Percentiles rank a stretch among this genome's conserved stretches.
Conservation (phyloP, 2,113 vertebrate genomes). For the Triplophysa rosa region DNA sequence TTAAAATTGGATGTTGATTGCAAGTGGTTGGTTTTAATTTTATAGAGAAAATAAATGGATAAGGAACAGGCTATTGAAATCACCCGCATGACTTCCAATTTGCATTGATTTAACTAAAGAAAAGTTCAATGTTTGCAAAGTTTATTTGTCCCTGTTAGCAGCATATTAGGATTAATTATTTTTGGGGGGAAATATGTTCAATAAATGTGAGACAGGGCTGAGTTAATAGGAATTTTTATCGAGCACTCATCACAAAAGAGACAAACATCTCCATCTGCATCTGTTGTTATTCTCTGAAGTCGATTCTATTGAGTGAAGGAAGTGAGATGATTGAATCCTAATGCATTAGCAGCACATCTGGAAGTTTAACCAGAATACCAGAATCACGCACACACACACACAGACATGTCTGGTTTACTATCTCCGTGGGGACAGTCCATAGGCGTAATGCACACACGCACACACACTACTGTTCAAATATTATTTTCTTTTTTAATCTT, state of each 20-base stretch:
- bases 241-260: constrained; percentile 7
- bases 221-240: constrained; percentile 8
- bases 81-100: too few species aligned
- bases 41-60: too few species aligned
- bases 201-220: not conserved
- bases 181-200: not conserved
- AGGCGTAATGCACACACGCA: not conserved
- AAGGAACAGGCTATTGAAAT: too few species aligned
- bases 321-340: not conserved
- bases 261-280: not conserved
- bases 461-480: not conserved
- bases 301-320: constrained; percentile 13
- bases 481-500: not conserved
- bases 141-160: not conserved
- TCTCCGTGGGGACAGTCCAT: too few species aligned
- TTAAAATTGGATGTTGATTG: too few species aligned
- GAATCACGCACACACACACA: not conserved
- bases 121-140: not conserved
- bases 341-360: not conserved
- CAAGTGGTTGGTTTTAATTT: too few species aligned
- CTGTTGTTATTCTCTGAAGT: not conserved
- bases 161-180: not conserved
- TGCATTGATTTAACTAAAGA: not conserved
- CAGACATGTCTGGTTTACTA: too few species aligned
- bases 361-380: not conserved